Evolutionary conservation across 1,140 invertebrate species (phyloP).

Genomic region (Tyrophagus putrescentiae): DNA sequence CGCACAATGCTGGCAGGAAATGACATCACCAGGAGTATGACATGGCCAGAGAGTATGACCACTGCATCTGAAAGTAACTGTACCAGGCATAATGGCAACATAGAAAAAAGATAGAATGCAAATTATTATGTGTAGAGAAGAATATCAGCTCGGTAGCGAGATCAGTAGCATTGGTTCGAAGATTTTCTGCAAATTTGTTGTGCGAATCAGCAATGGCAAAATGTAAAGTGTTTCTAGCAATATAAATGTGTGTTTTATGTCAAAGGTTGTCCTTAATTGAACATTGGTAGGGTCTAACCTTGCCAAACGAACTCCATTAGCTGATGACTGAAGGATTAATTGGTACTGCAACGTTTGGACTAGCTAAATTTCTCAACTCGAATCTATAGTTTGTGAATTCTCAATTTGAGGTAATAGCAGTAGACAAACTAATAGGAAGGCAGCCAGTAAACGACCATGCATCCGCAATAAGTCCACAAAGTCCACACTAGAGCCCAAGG

Average conservation of each 20-base stretch:
- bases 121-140: neutral
- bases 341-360: neutral
- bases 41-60: neutral
- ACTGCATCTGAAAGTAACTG: neutral
- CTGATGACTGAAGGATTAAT: neutral
- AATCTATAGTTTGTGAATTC: neutral
- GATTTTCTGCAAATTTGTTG: neutral
- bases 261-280: neutral
- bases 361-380: neutral
- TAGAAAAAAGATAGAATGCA: neutral
- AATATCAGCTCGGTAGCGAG: neutral
- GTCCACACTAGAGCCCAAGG: conserved; percentile 6
- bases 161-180: neutral
- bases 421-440: conserved; percentile 4
- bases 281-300: neutral
- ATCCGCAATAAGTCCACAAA: conserved; percentile 4
- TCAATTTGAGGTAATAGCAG: conserved; percentile 12
- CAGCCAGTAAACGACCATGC: conserved; percentile 5
- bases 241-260: neutral
- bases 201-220: neutral
- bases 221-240: no score
- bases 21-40: neutral
- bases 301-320: neutral
- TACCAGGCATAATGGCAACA: neutral
- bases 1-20: neutral